Base-by-base conservation (phyloP, 2,113 vertebrate genomes). In the Baryphthengus martii region DNA sequence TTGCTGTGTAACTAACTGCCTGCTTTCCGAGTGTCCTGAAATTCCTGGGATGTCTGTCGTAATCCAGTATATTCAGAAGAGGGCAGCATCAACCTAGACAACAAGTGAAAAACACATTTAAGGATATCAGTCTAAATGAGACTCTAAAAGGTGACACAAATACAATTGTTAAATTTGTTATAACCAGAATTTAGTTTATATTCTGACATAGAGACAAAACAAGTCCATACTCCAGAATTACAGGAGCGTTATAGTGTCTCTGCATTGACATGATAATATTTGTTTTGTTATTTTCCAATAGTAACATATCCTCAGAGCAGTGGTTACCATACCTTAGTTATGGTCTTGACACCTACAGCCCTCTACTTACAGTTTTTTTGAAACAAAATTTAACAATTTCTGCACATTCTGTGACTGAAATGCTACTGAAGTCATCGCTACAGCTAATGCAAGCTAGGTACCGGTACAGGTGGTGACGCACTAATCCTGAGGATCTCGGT, bases 31-130 rank as follows among this genome's bases (percentile, higher is more conserved):
- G 47, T 1, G n/a, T 68, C 66, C 58, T 85, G 85, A 87, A 75
- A 85, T 72, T 91, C 50, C 39, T 66, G 45, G 37, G 13, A 66
- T 35, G 61, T 6, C 11, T 97, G 95, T 90, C 58, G 63, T 97
- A 65, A 74, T 58, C 52, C 45, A 15, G 5, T 56, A 7, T 53
- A 20, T 76, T 97, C 98, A 97, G 97, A 94, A 98, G 98, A 98
- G 98, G 98, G 98, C 97, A 98, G 97, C 97, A 98, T 98, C 97
- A 97, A 89, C 97, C 98, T 96, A 93, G 93, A 91, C 84, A 98
- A 97, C 53, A 91, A 55, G 13, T 3, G 13, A 17, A 11, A 25
- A 47, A 23, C 29, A 18, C 44, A 26, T 67, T 81, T 49, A 49
- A 67, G 73, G 40, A 82, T 90, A 88, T 71, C 40, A n/a, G 1